These are phyloP conservation scores for human DNA, from an alignment of 2,113 vertebrate species.

Conservation along the genomic window GRCh38 chr18:50819001-50819500, in stretches of 20 bases:
- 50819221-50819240: neutral
- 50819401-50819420: neutral
- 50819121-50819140: neutral
- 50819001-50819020: neutral
- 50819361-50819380: neutral
- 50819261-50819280: neutral
- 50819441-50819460: too few species aligned
- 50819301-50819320: neutral
- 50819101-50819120: neutral
- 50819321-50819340: neutral
- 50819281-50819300: neutral
- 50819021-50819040: neutral
- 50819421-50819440: neutral
- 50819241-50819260: neutral
- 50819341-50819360: neutral
- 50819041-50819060: too few species aligned
- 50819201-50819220: rapidly evolving
- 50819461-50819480: neutral
- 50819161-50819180: neutral
- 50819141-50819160: neutral
- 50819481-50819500: neutral
- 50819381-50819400: neutral
- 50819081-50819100: neutral
- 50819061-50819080: neutral
- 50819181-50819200: neutral